A percentile compares a stretch with the other conserved stretches of the same genome.
Evolutionary conservation across 2,113 vertebrate species (phyloP).

Genomic region (rabbit (Oryctolagus cuniculus)): mOryCun1.1 NC_091442.1:15149001-15149500

Average conservation of each 20-base stretch:
- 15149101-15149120: background rate
- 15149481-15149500: background rate
- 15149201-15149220: background rate
- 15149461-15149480: background rate
- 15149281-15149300: background rate
- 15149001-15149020: background rate
- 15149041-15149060: background rate
- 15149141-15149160: background rate
- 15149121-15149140: too few species aligned
- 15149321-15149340: background rate
- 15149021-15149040: background rate
- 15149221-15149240: background rate
- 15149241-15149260: background rate
- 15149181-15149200: background rate
- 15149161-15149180: background rate
- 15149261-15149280: background rate
- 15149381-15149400: background rate
- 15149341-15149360: background rate
- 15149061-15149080: background rate
- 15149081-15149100: background rate
- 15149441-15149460: background rate
- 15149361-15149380: background rate
- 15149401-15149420: background rate
- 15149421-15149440: background rate
- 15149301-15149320: background rate